These are phyloP conservation scores for Harpalus rubripes DNA, from an alignment of 2,888 invertebrate genomes.

Conservation along the genomic window DNA sequence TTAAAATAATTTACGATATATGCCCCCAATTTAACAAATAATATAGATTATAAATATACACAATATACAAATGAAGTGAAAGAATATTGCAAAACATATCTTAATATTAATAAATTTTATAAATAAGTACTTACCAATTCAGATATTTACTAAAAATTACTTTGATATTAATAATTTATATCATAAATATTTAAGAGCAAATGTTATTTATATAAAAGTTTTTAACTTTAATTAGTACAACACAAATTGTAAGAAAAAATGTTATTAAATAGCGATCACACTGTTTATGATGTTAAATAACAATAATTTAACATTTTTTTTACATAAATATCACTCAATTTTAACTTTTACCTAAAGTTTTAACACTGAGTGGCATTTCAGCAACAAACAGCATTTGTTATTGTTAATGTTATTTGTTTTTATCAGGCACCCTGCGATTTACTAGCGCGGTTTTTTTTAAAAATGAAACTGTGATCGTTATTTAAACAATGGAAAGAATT, in stretches of 20 bases:
- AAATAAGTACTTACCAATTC: not conserved
- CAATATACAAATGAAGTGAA: not conserved
- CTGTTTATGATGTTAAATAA: not conserved
- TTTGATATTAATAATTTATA: not conserved
- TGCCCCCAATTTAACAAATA: not conserved
- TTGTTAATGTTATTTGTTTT: too few relatives aligned
- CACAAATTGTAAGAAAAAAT: not conserved
- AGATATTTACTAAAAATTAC: not conserved
- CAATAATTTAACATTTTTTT: not conserved
- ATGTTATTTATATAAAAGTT: slow-evolving; percentile 2
- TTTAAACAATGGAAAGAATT: not conserved
- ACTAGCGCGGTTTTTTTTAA: not conserved
- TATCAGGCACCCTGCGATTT: too few relatives aligned
- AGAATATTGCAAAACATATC: not conserved
- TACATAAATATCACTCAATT: not conserved
- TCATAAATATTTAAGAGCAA: not conserved
- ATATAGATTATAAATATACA: not conserved
- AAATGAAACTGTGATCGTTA: not conserved
- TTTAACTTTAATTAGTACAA: not conserved
- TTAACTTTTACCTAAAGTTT: not conserved
- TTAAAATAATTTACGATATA: not conserved
- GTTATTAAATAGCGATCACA: not conserved
- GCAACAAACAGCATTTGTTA: too few relatives aligned
- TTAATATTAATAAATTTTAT: not conserved
- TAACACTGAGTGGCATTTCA: too few relatives aligned